phyloP scores from a whole-genome alignment of 2,797 vertebrate species.

The Notolepis coatsorum region DNA sequence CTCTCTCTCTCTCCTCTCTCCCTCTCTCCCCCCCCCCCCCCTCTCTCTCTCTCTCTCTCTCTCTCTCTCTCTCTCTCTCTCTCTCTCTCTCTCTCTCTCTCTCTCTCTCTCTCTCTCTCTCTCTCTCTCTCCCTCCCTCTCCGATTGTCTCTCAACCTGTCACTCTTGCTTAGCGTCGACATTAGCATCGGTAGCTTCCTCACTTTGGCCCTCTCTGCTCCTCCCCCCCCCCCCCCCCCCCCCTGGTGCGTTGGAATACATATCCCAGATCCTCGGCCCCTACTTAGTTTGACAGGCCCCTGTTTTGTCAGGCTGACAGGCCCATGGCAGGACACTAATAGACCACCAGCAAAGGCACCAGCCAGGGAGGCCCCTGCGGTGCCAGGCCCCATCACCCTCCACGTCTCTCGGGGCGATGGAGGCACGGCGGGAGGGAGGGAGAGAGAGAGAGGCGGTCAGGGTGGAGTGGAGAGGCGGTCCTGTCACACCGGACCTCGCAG shows the following conservation, averaged over 20 bases:
- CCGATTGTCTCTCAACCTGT: conserved; percentile 88
- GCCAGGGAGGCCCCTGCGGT: conserved; percentile 76
- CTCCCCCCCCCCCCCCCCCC: conserved; percentile 62
- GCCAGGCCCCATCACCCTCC: conserved; percentile 81
- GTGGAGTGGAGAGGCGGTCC: conserved; percentile 33
- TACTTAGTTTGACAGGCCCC: conserved; percentile 89
- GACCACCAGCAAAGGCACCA: conserved; percentile 85
- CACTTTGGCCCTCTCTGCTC: conserved; percentile 71
- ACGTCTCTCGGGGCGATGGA: conserved; percentile 74
- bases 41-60: background rate
- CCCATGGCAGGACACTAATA: conserved; percentile 86
- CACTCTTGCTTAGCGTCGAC: conserved; percentile 95
- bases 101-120: conserved; percentile 60
- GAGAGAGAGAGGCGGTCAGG: conserved; percentile 59
- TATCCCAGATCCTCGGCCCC: conserved; percentile 76
- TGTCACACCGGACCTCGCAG: conserved; percentile 73
- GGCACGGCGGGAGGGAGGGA: too few relatives aligned
- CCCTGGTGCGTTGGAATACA: conserved; percentile 77
- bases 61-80: conserved; percentile 7
- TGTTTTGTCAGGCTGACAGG: conserved; percentile 87
- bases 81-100: conserved; percentile 45
- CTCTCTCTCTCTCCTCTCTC: background rate
- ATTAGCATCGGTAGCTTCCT: conserved; percentile 91
- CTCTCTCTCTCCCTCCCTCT: conserved; percentile 62
- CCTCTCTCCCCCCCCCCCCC: background rate